These are phyloP conservation scores for Xerus rutilus DNA, from an alignment of 2,797 vertebrate species.

Conservation along the genomic window DNA sequence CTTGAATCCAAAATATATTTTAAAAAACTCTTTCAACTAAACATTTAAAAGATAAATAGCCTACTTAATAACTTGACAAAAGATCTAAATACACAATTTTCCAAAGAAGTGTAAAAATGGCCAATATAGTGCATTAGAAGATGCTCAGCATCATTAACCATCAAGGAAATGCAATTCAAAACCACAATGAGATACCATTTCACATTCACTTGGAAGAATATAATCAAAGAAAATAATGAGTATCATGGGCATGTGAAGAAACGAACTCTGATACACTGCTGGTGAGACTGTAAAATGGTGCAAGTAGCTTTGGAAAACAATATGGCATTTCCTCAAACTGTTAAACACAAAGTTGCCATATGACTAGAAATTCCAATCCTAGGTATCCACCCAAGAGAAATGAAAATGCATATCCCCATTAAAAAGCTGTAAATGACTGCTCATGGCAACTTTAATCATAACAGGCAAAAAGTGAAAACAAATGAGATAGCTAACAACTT, in stretches of 20 bases:
- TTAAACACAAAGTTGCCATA: background rate
- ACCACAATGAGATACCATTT: background rate
- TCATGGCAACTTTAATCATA: background rate
- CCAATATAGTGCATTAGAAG: background rate
- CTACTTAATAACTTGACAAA: background rate
- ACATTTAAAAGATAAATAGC: background rate
- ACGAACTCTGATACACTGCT: background rate
- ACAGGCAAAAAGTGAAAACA: background rate
- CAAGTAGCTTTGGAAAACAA: background rate
- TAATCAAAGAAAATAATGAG: background rate
- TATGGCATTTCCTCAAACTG: background rate
- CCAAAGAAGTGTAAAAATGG: background rate
- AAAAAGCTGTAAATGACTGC: background rate
- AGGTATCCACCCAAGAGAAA: background rate
- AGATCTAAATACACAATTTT: background rate
- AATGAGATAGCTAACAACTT: background rate
- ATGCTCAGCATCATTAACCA: background rate
- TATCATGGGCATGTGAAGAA: background rate
- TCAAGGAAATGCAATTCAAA: conserved; percentile 25
- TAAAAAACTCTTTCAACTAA: background rate
- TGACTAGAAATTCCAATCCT: background rate
- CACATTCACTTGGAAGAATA: background rate
- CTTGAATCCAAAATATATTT: background rate
- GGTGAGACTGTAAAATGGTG: background rate
- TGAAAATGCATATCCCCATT: background rate